Conservation (phyloP, 2,797 vertebrate genomes). For the Limosa lapponica region DNA sequence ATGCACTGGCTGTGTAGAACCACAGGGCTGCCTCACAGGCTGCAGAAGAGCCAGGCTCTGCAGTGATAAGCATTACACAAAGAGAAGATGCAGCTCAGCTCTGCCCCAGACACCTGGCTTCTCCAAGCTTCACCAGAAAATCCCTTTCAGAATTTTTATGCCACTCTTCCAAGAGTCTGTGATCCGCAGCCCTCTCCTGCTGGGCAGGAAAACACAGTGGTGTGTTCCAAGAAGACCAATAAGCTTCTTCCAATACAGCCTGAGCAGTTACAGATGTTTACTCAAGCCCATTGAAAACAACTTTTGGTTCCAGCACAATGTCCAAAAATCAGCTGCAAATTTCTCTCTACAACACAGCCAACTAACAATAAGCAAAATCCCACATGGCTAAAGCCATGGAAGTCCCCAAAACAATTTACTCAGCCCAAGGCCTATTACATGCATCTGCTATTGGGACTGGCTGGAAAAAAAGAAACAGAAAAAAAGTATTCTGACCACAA, state of each 20-base stretch:
- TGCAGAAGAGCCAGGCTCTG: not conserved
- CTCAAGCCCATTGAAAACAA: not conserved
- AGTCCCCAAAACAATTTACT: not conserved
- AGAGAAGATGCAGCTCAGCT: not conserved
- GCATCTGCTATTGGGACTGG: not conserved
- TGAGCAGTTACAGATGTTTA: conserved; percentile 6
- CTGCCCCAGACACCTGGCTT: not conserved
- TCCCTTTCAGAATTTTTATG: not conserved
- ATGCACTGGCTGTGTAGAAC: not conserved
- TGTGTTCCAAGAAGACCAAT: not conserved
- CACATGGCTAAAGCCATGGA: not conserved
- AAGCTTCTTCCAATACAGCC: not conserved
- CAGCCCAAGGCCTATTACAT: not conserved
- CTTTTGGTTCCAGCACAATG: not conserved
- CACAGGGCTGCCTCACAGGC: not conserved
- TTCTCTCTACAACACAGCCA: not conserved
- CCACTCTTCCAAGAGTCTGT: not conserved
- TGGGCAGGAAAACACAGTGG: not conserved
- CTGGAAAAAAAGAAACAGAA: not conserved
- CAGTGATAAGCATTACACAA: not conserved
- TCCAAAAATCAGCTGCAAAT: not conserved
- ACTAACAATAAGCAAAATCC: not conserved
- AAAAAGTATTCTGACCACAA: not conserved
- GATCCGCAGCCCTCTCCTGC: not conserved
- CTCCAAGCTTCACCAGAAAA: not conserved